These are phyloP conservation scores for Xenopus laevis DNA, from an alignment of 2,113 vertebrate species.

Conservation along the genomic window DNA sequence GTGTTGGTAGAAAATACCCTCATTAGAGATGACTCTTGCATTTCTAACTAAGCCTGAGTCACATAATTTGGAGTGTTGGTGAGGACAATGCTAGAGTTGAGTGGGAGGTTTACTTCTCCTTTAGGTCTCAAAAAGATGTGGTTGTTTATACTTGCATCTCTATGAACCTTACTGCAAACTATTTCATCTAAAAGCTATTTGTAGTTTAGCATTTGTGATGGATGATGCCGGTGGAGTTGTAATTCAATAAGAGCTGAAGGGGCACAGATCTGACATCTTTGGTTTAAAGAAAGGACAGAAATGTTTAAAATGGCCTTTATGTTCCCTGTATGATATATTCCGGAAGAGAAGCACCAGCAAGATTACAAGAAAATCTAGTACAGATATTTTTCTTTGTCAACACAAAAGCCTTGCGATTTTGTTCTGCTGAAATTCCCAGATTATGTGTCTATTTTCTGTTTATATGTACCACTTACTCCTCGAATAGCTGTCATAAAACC, in stretches of 20 bases:
- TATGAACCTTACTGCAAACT: no score
- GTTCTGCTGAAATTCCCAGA: neutral
- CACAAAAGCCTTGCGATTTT: neutral
- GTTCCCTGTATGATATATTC: neutral
- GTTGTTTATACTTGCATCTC: no score
- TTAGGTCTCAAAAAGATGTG: no score
- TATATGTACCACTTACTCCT: conserved; percentile 9
- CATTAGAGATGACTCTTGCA: no score
- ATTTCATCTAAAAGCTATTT: neutral
- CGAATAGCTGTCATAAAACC: neutral
- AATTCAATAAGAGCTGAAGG: neutral
- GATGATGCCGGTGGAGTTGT: neutral
- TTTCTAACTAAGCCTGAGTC: no score
- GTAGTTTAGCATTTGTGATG: neutral
- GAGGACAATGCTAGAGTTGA: no score
- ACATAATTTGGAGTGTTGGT: no score
- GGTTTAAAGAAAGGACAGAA: neutral
- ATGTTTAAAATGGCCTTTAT: neutral
- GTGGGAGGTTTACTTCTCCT: no score
- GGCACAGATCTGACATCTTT: neutral
- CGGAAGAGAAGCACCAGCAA: neutral
- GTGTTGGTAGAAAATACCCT: no score
- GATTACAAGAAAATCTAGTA: neutral
- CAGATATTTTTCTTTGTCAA: neutral
- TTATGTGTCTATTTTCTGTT: conserved; percentile 4